phyloP scores from a whole-genome alignment of 1,140 invertebrate genomes.

The Mizuhopecten yessoensis region DNA sequence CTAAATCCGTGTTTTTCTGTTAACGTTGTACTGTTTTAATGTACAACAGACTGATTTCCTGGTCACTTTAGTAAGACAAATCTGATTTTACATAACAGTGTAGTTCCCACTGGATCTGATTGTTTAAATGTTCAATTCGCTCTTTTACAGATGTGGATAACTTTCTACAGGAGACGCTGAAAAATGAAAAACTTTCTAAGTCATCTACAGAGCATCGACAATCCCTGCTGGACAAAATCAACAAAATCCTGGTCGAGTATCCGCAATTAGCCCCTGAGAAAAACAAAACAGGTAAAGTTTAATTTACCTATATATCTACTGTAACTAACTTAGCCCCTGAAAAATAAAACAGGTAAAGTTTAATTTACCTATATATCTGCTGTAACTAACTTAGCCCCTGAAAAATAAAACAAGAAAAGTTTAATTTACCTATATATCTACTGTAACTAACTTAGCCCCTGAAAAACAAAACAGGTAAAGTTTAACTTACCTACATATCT shows the following conservation, averaged over 20 bases:
- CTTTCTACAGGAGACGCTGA: conserved; percentile 73
- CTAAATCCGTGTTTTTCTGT: no score
- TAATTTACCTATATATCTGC: no score
- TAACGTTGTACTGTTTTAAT: no score
- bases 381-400: conserved; percentile 57
- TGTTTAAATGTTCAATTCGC: neutral
- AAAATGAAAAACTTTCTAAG: conserved; percentile 70
- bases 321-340: conserved; percentile 55
- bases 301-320: no score
- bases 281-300: conserved; percentile 13
- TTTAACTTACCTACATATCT: no score
- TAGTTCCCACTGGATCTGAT: no score
- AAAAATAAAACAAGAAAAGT: conserved; percentile 34
- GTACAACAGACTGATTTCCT: no score
- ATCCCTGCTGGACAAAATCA: conserved; percentile 70
- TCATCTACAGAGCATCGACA: conserved; percentile 66
- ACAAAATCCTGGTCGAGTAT: conserved; percentile 66
- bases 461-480: conserved; percentile 42
- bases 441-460: no score
- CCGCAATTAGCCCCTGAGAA: conserved; percentile 59
- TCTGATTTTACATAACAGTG: no score
- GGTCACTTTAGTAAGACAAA: no score
- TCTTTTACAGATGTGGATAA: conserved; percentile 72
- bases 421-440: no score
- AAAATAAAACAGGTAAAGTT: conserved; percentile 32